These are phyloP conservation scores for Phyllotreta cruciferae DNA, from an alignment of 2,888 invertebrate species.

Conservation along the genomic window DNA sequence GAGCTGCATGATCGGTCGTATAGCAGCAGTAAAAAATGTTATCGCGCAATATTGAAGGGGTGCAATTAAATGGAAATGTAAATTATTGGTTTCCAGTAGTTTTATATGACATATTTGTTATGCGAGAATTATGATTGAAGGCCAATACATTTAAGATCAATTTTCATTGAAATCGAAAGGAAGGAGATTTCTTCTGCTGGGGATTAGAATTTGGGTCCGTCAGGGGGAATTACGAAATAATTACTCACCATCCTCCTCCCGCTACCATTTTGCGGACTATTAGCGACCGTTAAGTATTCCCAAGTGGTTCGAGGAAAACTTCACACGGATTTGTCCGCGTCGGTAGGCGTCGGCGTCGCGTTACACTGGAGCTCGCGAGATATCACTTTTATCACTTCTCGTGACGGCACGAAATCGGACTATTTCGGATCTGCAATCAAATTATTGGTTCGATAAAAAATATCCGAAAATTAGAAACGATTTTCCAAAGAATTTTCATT, in stretches of 20 bases:
- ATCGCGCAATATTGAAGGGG: background rate
- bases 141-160: too few relatives aligned
- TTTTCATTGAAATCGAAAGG: too few relatives aligned
- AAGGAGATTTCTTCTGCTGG: too few relatives aligned
- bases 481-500: too few relatives aligned
- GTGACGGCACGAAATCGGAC: constrained; percentile 11
- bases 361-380: constrained; percentile 19
- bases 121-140: too few relatives aligned
- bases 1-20: constrained; percentile 4
- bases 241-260: constrained; percentile 32
- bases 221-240: background rate
- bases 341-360: constrained; percentile 8
- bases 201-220: too few relatives aligned
- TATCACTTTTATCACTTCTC: constrained; percentile 24
- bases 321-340: constrained; percentile 21
- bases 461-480: background rate
- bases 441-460: background rate
- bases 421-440: constrained; percentile 14
- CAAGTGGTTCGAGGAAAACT: constrained; percentile 11
- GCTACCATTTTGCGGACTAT: constrained; percentile 31
- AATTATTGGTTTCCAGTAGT: too few relatives aligned
- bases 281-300: constrained; percentile 9
- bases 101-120: too few relatives aligned
- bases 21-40: constrained; percentile 7
- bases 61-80: too few relatives aligned